Evolutionary conservation across 2,113 vertebrate species (phyloP), one percentile per base, ranked within the genome.

Genomic region (Sapajus apella): DNA sequence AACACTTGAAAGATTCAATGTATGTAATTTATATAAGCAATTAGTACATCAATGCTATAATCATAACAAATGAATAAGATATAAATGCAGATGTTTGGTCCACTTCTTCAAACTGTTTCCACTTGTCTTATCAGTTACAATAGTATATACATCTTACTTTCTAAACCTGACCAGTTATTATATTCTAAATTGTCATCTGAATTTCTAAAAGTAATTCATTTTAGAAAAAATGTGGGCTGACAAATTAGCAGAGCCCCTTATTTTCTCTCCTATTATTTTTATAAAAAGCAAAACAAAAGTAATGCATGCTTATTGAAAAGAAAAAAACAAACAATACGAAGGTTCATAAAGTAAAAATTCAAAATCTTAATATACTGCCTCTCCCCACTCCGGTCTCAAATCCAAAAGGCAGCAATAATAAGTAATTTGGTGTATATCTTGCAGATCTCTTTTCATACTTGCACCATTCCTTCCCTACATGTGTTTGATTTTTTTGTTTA

Each of bases 171-270:
- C 40, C 27, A 93, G 47, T 84, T 52, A 37, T 77, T 87, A 73
- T 87, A 86, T 87, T 89, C 35, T 81, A 77, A 83, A 76, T 64
- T 90, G 94, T 95, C 21, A 76, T 88, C 4, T 94, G 50, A 86
- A 88, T 79, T 91, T 96, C 50, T 84, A 73, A 96, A 95, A 75
- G 25, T 14, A 64, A 72, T 27, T 93, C 82, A 45, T 85, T 89
- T 96, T 91, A 95, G 68, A 58, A 75, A 6, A 90, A 89, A 45
- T 45, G 12, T 56, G 4, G 11, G 27, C 81, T 86, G 56, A 47
- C 16, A 77, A 88, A 82, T 87, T 72, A 66, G 10, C 1, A 70
- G 52, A 50, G 32, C 1, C 23, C 30, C 7, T 70, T 93, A 55
- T 87, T 82, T 82, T 56, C 35, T 9, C 13, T 55, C 9, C 9